Base-by-base conservation (phyloP, 1,140 invertebrate species). In the Drosophila seguyi region DNA sequence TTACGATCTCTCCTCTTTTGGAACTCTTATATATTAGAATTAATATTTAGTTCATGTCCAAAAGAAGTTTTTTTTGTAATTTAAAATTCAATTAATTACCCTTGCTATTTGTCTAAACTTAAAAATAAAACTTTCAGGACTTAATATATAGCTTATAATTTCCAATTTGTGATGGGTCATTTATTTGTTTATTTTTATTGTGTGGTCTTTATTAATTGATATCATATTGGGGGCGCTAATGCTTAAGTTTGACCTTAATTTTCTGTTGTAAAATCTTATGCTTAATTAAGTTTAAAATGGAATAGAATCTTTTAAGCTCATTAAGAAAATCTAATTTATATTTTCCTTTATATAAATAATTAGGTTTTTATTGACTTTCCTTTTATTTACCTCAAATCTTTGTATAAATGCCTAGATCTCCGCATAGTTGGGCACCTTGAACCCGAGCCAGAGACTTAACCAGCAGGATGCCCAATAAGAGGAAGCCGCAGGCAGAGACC, bases 381-480 rank as follows among this genome's bases (percentile, higher is more conserved):
- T 1, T 27, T 29, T 29, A 18, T 3, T 29, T 31, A 31, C 10
- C 6, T 13, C 2, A 52, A 52, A 34, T 22, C 4, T 8, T 41
- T 63, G 16, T 14, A 10, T 22, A 4, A 25, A 14, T 44, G 42
- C 13, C 6, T 5, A 69, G 31, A 29, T 52, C 2, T 38, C 31
- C 31, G 45, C 18, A 27, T 14, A 69, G 22, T 53, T 67, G 38
- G 38, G 14, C 59, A n/a, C 36, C 36, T 22, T 11, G 22, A 50
- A 55, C 31, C 44, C 44, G 50, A 84, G 53, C 79, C 67, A 62
- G 44, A 44, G 48, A 63, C 29, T 56, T 8, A 61, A 38, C 39
- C 53, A 27, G 14, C 16, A 81, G 59, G 57, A 88, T 88, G 85
- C 52, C 78, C 16, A 81, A 57, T 16, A 81, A 68, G 47, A 82